A percentile compares a stretch with the other conserved stretches of the same genome.
phyloP scores from a whole-genome alignment of 2,888 invertebrate species.

The Acanthococcus lagerstroemiae region DNA sequence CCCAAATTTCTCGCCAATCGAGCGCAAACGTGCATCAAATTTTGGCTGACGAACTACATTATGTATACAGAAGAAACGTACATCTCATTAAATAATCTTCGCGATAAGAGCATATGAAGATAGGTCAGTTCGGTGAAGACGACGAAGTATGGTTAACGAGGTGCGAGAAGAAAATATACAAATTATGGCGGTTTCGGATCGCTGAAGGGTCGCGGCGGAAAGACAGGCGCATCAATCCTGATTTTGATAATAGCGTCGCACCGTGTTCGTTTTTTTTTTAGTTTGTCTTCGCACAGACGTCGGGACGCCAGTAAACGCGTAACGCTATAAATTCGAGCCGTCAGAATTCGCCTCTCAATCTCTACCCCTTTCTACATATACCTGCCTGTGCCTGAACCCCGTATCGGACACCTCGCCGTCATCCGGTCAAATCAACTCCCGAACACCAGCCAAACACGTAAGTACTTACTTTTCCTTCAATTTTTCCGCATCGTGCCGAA shows the following conservation, averaged over 20 bases:
- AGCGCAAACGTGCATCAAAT: no score
- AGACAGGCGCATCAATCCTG: conserved; percentile 27
- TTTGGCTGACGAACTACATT: no score
- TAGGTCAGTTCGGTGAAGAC: conserved; percentile 20
- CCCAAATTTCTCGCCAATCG: no score
- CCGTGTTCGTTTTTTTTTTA: conserved; percentile 21
- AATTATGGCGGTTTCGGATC: not conserved
- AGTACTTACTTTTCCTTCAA: no score
- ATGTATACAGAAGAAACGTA: not conserved
- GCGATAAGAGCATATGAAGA: conserved; percentile 7
- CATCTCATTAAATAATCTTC: not conserved
- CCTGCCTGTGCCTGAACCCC: conserved; percentile 13
- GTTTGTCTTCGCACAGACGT: conserved; percentile 23
- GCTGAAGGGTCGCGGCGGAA: not conserved
- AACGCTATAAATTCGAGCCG: conserved; percentile 19
- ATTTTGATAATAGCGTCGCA: conserved; percentile 23
- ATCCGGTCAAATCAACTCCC: no score
- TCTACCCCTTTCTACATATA: conserved; percentile 1
- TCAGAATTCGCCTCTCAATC: conserved; percentile 4
- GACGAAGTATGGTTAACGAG: conserved; percentile 19
- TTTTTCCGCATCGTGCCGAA: no score
- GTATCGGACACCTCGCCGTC: no score
- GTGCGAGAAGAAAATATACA: conserved; percentile 4
- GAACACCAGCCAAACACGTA: no score
- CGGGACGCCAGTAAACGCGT: conserved; percentile 24